Base-by-base conservation (phyloP, 2,113 vertebrate genomes). In the Myotis yumanensis region DNA sequence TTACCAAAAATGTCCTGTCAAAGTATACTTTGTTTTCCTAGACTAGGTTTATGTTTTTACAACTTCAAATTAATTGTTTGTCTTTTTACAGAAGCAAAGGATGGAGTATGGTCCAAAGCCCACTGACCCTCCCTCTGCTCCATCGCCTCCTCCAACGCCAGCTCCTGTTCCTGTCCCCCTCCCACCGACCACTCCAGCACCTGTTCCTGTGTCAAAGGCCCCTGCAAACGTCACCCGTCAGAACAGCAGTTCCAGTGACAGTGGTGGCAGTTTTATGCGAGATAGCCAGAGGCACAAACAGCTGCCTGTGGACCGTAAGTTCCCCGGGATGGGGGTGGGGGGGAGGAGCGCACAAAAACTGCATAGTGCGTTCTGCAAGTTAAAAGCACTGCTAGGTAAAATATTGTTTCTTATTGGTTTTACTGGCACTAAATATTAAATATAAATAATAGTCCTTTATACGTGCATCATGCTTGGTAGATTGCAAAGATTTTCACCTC, bases 61-160 rank as follows among this genome's bases (percentile, higher is more conserved):
- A 71, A 4, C 88, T 90, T 77, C 37, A 73, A 75, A 88, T 69
- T 57, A 75, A 59, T 82, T 51, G 9, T 89, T 93, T 89, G 43
- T 93, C 32, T 89, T 86, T 87, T 95, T 90, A 0, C 98, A 99
- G 99, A 99, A 99, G 59, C 99, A 99, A 89, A 98, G 98, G 95
- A 97, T 98, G 0, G 99, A 99, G 69, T 98, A 97, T 0, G 83
- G 98, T 4, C 96, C 98, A 25, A 98, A 98, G 0, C 57, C 94
- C 0, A 80, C 97, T 0, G 98, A 98, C 0, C 96, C 93, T 3
- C 98, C 97, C 12, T 97, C 82, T 2, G 97, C 97, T 12, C 98
- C 98, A 0, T 98, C 98, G 0, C 98, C 99, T 0, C 98, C 98
- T 71, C 98, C 98, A 1, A 96, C 97, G 0, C 98, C 98, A 0